Evolutionary conservation across 1,140 invertebrate genomes (phyloP), one percentile per base, ranked within the genome.

Genomic region (Contarinia nasturtii): DNA sequence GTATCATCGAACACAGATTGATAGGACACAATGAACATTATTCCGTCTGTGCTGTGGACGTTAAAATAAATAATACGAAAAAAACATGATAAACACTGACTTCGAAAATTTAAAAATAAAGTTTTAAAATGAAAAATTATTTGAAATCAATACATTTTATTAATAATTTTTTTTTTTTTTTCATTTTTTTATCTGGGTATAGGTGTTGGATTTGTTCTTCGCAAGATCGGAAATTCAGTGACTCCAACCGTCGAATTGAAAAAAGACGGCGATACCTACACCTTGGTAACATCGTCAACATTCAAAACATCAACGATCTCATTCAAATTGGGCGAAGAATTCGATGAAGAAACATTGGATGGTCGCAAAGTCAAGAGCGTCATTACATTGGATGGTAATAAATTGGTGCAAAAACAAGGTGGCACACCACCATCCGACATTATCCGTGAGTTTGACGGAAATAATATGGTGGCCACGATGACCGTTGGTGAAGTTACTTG

Each of bases 301-400:
- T 89, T 92, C 63, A 91, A 90, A 60, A 88, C 74, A 52, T 73
- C 77, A 0, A 71, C 78, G 48, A 74, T 84, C 40, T 78, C 72
- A 51, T 93, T 92, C 65, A 85, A 76, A 63, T 69, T 86, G 4
- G 82, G 79, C 19, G 76, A 80, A 48, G 82, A 87, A 59, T 87
- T 91, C 60, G 82, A 88, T 10, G 85, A 92, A 55, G 79, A 80
- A 52, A 91, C 87, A 7, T 70, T 80, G 15, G 87, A 92, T 60
- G 87, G 86, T 11, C 70, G 86, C 36, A 79, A 77, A 55, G 86
- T 92, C 1, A 86, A 86, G 66, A 79, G 72, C 41, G 56, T 70
- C 46, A 72, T 79, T 50, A 79, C 71, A 12, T 57, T 74, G 19
- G 73, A 80, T 8, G 77, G 77, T 7, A 79, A 80, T 61, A 82